These are phyloP conservation scores for Caenorhabditis angaria DNA, from an alignment of 2,888 invertebrate species.

Conservation along the genomic window DNA sequence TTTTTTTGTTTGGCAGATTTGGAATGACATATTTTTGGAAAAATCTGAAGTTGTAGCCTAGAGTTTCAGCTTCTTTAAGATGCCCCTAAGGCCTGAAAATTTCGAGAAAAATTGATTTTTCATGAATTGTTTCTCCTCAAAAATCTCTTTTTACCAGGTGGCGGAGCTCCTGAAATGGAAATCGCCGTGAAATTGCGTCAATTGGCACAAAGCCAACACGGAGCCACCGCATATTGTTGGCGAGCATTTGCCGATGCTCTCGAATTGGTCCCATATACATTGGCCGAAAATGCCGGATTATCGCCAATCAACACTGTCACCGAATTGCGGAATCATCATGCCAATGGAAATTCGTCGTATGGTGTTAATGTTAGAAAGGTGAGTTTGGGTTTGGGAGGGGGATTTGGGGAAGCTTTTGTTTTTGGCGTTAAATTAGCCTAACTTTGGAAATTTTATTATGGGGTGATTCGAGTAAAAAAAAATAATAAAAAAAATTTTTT, in stretches of 20 bases:
- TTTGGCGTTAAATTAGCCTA: constrained; percentile 9
- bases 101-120: constrained; percentile 1
- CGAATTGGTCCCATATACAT: constrained; percentile 85
- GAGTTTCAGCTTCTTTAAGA: no score
- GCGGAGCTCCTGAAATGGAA: constrained; percentile 97
- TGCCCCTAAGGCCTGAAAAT: no score
- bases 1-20: constrained; percentile 13
- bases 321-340: constrained; percentile 91
- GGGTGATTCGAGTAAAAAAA: no score
- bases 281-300: constrained; percentile 90
- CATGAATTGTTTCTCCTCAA: background rate
- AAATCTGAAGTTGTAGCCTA: no score
- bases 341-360: constrained; percentile 84
- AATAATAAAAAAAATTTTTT: no score
- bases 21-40: no score
- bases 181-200: constrained; percentile 85
- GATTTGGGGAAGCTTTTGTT: constrained; percentile 8
- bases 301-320: constrained; percentile 95
- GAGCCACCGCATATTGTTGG: constrained; percentile 93
- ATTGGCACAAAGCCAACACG: constrained; percentile 82
- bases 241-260: constrained; percentile 93
- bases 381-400: background rate
- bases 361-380: constrained; percentile 91
- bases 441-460: no score
- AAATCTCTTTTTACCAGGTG: constrained; percentile 85